Conservation (phyloP, 1,140 invertebrate species). For the Coelopa frigida region DNA sequence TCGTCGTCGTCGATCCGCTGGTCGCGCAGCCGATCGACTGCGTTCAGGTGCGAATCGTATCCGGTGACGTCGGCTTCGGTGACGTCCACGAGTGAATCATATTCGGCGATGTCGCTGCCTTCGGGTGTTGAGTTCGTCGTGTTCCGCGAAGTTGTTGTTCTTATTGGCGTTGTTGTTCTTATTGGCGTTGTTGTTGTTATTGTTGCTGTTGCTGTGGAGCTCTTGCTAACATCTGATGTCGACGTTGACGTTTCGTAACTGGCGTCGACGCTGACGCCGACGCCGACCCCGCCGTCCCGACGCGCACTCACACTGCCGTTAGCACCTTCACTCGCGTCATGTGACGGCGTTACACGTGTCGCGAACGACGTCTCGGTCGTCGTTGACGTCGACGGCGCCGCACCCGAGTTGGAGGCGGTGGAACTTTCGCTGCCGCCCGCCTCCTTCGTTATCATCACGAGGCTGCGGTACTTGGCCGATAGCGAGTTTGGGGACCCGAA, state of each 20-base stretch:
- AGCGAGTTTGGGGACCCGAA: slow-evolving; percentile 30
- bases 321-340: too few relatives aligned
- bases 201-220: too few relatives aligned
- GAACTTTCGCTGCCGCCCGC: slow-evolving; percentile 11
- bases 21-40: slow-evolving; percentile 11
- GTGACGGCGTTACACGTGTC: slow-evolving; percentile 13
- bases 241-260: too few relatives aligned
- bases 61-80: too few relatives aligned
- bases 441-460: slow-evolving; percentile 77
- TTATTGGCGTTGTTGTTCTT: too few relatives aligned
- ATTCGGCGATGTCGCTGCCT: too few relatives aligned
- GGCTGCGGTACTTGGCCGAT: slow-evolving; percentile 69
- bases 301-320: not conserved
- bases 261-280: not conserved
- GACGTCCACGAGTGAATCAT: too few relatives aligned
- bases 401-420: slow-evolving; percentile 3
- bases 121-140: too few relatives aligned
- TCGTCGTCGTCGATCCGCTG: slow-evolving; percentile 3
- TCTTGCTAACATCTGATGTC: too few relatives aligned
- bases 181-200: too few relatives aligned
- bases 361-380: slow-evolving; percentile 1
- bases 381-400: not conserved
- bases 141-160: too few relatives aligned
- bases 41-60: slow-evolving; percentile 1
- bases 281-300: not conserved